Evolutionary conservation across 2,797 vertebrate genomes (phyloP).

Genomic region (Simalia tracyae): DNA sequence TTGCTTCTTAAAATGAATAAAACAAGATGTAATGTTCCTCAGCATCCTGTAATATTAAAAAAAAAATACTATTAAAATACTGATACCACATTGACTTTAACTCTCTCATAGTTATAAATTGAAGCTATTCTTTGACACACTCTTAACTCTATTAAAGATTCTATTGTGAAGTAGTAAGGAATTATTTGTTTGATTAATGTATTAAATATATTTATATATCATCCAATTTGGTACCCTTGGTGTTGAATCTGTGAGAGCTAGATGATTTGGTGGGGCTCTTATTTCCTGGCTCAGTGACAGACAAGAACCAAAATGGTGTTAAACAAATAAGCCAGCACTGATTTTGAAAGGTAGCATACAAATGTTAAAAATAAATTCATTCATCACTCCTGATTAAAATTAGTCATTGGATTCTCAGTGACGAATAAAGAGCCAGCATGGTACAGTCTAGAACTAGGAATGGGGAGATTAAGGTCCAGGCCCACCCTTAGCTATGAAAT

Average conservation of each 20-base stretch:
- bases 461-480: background rate
- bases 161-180: background rate
- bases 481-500: background rate
- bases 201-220: background rate
- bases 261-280: background rate
- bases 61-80: background rate
- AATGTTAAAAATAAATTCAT: background rate
- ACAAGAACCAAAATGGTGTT: background rate
- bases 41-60: constrained; percentile 2
- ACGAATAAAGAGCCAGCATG: background rate
- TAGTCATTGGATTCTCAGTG: background rate
- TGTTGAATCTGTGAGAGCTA: background rate
- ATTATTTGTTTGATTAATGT: background rate
- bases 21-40: background rate
- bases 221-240: background rate
- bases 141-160: background rate
- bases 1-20: background rate
- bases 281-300: background rate
- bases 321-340: background rate
- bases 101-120: background rate
- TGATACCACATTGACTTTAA: background rate
- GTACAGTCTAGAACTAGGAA: background rate
- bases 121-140: background rate
- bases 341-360: background rate
- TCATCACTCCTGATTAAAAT: background rate